Evolutionary conservation across 2,888 invertebrate species (phyloP).

Genomic region (Xylota segnis): DNA sequence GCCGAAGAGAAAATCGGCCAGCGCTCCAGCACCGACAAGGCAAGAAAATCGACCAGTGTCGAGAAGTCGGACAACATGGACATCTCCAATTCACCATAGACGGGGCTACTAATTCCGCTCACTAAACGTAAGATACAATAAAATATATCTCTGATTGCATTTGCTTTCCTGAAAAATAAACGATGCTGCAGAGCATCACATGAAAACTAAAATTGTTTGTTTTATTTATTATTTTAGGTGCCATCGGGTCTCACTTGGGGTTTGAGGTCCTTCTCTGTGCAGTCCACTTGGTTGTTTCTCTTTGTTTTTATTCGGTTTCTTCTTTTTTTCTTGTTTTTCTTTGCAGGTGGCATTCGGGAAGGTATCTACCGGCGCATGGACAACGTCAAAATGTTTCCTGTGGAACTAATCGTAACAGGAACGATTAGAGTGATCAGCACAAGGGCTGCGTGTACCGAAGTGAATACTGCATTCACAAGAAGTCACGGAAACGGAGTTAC

Average conservation of each 20-base stretch:
- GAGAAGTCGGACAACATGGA: constrained; percentile 91
- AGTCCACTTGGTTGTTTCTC: too few relatives aligned
- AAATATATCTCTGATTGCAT: constrained; percentile 33
- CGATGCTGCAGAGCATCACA: neutral
- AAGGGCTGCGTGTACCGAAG: too few relatives aligned
- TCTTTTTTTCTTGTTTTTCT: too few relatives aligned
- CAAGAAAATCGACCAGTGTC: constrained; percentile 85
- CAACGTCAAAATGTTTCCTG: too few relatives aligned
- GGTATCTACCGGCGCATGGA: too few relatives aligned
- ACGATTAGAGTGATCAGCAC: too few relatives aligned
- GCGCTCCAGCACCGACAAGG: constrained; percentile 85
- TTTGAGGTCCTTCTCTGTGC: neutral
- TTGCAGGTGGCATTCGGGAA: too few relatives aligned
- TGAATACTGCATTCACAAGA: too few relatives aligned
- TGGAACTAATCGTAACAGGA: too few relatives aligned
- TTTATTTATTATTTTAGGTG: constrained; percentile 1
- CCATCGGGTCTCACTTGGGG: neutral
- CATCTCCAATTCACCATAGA: constrained; percentile 91
- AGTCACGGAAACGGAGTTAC: too few relatives aligned
- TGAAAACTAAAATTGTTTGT: constrained; percentile 12
- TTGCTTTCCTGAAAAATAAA: constrained; percentile 22
- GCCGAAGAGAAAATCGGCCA: constrained; percentile 81
- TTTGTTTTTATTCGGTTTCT: too few relatives aligned
- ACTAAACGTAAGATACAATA: constrained; percentile 58
- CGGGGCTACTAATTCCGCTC: neutral